phyloP scores from a whole-genome alignment of 2,113 vertebrate genomes.

The Otis tarda region DNA sequence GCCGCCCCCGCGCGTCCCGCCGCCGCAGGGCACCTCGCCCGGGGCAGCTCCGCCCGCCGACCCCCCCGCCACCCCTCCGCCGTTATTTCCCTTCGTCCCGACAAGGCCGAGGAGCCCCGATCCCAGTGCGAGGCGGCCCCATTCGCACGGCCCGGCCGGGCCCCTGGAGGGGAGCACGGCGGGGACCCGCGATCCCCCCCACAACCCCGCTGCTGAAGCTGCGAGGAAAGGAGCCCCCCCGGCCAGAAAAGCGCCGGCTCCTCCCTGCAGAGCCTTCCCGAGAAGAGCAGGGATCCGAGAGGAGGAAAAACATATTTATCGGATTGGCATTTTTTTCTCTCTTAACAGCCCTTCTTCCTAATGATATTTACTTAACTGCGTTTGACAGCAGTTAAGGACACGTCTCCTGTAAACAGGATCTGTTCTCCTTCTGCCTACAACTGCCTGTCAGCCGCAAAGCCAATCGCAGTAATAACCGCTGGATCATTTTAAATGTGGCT shows the following conservation, averaged over 20 bases:
- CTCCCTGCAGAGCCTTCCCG: background rate
- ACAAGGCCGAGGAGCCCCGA: background rate
- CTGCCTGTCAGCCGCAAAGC: constrained; percentile 87
- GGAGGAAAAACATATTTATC: constrained; percentile 71
- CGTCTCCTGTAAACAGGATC: constrained; percentile 82
- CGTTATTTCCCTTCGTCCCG: background rate
- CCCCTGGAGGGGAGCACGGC: background rate
- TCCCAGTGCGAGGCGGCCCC: background rate
- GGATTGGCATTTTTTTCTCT: constrained; percentile 74
- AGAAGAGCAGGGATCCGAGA: constrained; percentile 25
- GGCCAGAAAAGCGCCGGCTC: background rate
- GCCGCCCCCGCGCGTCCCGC: background rate
- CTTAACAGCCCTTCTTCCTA: constrained; percentile 74
- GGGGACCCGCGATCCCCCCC: background rate
- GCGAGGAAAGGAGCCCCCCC: background rate
- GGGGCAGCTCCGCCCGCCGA: background rate
- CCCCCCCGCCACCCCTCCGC: too few species aligned
- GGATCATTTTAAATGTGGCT: constrained; percentile 87
- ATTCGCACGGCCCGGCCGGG: background rate
- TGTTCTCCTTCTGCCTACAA: constrained; percentile 81
- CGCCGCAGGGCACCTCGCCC: background rate
- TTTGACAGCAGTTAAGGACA: constrained; percentile 84
- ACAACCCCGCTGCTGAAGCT: background rate
- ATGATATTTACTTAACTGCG: constrained; percentile 82
- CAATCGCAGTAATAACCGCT: constrained; percentile 88